Evolutionary conservation across 2,113 vertebrate species (phyloP).

Genomic region (Bolborhynchus lineola): DNA sequence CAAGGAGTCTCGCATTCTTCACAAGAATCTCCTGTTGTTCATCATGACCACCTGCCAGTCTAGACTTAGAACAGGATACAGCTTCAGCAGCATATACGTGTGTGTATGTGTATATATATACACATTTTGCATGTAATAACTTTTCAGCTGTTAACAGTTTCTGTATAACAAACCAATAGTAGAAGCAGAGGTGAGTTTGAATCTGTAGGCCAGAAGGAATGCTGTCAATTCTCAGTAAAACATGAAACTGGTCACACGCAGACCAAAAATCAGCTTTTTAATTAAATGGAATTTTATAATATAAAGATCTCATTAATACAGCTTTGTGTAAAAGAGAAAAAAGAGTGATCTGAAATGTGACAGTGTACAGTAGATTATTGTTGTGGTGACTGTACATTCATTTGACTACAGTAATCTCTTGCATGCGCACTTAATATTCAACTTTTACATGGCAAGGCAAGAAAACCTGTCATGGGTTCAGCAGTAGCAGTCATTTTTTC

Average conservation of each 20-base stretch:
- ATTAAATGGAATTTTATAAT: background rate
- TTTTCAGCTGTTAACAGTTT: background rate
- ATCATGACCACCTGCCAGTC: background rate
- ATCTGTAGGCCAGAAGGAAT: background rate
- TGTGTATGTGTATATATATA: background rate
- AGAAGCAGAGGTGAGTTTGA: background rate
- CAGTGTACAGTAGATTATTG: background rate
- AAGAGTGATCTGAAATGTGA: background rate
- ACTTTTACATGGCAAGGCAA: background rate
- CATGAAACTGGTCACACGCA: background rate
- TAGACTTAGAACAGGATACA: background rate
- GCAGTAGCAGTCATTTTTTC: too few relatives aligned
- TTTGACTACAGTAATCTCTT: background rate
- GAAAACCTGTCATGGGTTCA: too few relatives aligned
- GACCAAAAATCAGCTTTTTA: background rate
- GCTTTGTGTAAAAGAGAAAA: background rate
- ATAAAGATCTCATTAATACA: background rate
- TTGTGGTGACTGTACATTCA: background rate
- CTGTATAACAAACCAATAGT: background rate
- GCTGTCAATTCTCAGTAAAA: background rate
- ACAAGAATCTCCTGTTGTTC: background rate
- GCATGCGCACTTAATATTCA: background rate
- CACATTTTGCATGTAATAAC: background rate
- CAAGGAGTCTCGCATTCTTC: background rate
- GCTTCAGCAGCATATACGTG: background rate